A percentile compares a stretch with the other conserved stretches of the same genome.
Evolutionary conservation across 1,140 invertebrate species (phyloP).

Genomic region (Drosophila obscura): DNA sequence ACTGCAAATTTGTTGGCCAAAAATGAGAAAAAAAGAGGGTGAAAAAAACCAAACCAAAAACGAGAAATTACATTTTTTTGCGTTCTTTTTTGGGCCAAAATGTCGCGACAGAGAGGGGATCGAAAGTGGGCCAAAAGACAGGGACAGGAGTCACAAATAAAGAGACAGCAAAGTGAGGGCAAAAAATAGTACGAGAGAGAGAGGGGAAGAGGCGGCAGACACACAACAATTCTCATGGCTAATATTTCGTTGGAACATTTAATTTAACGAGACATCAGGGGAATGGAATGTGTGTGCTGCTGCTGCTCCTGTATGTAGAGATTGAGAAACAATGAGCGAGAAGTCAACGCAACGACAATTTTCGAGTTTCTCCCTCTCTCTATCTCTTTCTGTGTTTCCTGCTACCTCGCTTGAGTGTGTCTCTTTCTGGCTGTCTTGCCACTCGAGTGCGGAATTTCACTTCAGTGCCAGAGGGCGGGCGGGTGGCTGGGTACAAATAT

Average conservation of each 20-base stretch:
- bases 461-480: not conserved
- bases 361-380: not conserved
- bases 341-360: slow-evolving; percentile 19
- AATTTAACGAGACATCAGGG: slow-evolving; percentile 73
- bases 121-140: slow-evolving; percentile 9
- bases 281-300: slow-evolving; percentile 16
- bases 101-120: slow-evolving; percentile 40
- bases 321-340: slow-evolving; percentile 49
- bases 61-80: slow-evolving; percentile 36
- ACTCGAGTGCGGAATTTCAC: slow-evolving; percentile 21
- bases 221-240: slow-evolving; percentile 33
- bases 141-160: not conserved
- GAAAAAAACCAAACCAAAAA: not conserved
- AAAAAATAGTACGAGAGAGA: too few species aligned
- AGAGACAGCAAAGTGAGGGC: not conserved
- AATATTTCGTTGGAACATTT: slow-evolving; percentile 83
- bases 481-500: not conserved
- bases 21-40: slow-evolving; percentile 7
- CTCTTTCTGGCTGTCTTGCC: not conserved
- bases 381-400: too few species aligned
- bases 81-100: slow-evolving; percentile 29
- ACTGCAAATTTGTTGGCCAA: slow-evolving; percentile 70
- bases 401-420: not conserved
- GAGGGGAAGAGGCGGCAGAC: too few species aligned
- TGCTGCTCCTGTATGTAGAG: slow-evolving; percentile 42